Base-by-base conservation (phyloP, 2,888 invertebrate genomes). In the Stenodera caucasica region DNA sequence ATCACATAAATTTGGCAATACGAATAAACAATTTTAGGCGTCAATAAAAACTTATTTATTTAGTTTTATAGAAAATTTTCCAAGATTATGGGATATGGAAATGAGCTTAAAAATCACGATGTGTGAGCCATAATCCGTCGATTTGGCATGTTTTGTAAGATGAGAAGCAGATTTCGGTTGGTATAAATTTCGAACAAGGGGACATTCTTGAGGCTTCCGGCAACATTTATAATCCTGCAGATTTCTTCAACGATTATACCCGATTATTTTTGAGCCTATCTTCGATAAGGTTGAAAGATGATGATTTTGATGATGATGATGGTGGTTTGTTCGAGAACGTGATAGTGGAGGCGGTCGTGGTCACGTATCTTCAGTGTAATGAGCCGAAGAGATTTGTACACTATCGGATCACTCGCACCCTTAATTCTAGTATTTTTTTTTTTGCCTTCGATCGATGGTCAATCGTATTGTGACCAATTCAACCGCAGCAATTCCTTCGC, bases 321-420 rank as follows among this genome's bases (percentile, higher is more conserved):
- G 40, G 3, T 45, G 14, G 15, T 15, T 40, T 23, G 45, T 45
- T 45, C 23, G 12, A 21, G 21, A 45, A 45, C 45, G 45, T 45
- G 45, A 45, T 53, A 35, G 53, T 33, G 57, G 30, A 57, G 61
- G 61, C 61, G 61, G 61, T 55, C 53, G 61, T 58, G 67, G 65
- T 66, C 67, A 68, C 70, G 67, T 68, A 58, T 67, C 56, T 26
- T 40, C 56, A 62, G 71, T 67, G 69, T 73, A 76, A 77, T 77
- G 75, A 75, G 70, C 71, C 77, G 72, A 67, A 67, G 69, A 73
- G 72, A 76, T 76, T 77, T 72, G 76, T 74, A 74, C 77, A 75
- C 74, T 76, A 76, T 76, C 75, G 72, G 69, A 76, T 77, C 71
- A 75, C 67, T 66, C 70, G 73, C 71, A 61, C 70, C 71, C 65